Evolutionary conservation across 2,113 vertebrate genomes (phyloP).

Genomic region (Ceratotherium simum): DNA sequence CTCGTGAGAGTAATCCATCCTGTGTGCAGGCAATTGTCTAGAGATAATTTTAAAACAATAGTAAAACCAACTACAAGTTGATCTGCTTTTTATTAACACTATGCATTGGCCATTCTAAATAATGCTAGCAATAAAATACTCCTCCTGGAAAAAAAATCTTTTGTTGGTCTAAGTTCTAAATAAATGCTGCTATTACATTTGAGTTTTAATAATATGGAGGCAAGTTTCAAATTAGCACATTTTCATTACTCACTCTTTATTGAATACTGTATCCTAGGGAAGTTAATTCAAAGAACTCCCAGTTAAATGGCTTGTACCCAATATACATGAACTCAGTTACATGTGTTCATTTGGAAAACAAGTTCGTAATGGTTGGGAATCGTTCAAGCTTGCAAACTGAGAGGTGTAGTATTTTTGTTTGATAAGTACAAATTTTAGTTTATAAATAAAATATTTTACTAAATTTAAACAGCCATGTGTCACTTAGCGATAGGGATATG

Average conservation of each 20-base stretch:
- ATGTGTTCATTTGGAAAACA: background rate
- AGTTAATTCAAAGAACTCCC: background rate
- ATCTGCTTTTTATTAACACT: constrained; percentile 19
- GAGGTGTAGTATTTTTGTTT: background rate
- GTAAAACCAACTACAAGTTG: background rate
- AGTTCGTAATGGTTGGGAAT: background rate
- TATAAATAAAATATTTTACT: background rate
- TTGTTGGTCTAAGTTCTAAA: constrained; percentile 28
- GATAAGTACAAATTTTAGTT: background rate
- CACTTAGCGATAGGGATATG: too few relatives aligned
- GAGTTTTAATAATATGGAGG: constrained; percentile 19
- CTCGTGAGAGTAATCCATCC: background rate
- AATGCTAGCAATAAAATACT: constrained; percentile 15
- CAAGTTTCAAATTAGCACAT: background rate
- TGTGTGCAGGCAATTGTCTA: background rate
- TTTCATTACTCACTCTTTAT: constrained; percentile 50
- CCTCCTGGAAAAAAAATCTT: background rate
- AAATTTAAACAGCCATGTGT: background rate
- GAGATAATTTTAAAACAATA: constrained; percentile 11
- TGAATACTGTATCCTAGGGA: background rate
- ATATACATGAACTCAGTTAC: background rate
- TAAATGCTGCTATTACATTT: constrained; percentile 1
- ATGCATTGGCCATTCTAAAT: background rate
- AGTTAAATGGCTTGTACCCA: background rate
- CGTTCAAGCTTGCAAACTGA: background rate